Evolutionary conservation across 2,113 vertebrate species (phyloP).

Genomic region (Elanus axillaris): DNA sequence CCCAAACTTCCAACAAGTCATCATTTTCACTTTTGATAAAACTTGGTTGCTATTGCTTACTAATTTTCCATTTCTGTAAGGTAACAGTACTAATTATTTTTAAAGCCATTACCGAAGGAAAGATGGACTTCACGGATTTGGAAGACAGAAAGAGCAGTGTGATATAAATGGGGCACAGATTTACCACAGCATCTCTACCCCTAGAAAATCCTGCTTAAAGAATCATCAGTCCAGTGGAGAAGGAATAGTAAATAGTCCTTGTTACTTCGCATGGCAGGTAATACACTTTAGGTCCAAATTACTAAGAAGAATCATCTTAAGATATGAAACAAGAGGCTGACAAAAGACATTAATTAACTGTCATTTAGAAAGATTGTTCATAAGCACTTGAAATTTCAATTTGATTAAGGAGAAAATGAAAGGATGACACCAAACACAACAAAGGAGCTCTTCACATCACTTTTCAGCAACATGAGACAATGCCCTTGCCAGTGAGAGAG

Average conservation of each 20-base stretch:
- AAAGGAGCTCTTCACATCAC: neutral
- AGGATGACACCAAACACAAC: neutral
- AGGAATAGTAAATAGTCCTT: neutral
- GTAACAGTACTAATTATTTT: neutral
- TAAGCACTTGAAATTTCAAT: neutral
- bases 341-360: neutral
- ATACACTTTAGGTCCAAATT: neutral
- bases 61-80: neutral
- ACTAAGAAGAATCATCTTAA: neutral
- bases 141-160: neutral
- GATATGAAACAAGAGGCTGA: neutral
- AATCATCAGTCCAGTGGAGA: neutral
- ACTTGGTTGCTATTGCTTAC: neutral
- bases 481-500: neutral
- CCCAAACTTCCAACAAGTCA: neutral
- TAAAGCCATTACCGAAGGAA: neutral
- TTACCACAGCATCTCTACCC: neutral
- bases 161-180: neutral
- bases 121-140: neutral
- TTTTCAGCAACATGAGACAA: neutral
- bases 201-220: neutral
- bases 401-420: neutral
- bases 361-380: neutral
- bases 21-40: neutral
- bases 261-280: neutral